Evolutionary conservation across 1,140 invertebrate genomes (phyloP).

Genomic region (Bombus waltoni): DNA sequence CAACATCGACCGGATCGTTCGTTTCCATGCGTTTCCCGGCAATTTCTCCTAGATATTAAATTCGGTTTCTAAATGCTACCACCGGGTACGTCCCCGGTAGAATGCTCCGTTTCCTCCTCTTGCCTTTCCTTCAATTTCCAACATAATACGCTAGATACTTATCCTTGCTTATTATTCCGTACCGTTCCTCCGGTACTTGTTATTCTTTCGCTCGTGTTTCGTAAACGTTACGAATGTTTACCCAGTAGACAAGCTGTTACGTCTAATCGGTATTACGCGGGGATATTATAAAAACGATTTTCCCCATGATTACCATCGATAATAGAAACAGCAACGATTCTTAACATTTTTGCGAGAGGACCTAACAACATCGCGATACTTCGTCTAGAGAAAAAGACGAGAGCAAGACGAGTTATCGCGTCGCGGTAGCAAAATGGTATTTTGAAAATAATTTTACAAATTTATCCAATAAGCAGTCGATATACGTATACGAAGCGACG

Average conservation of each 20-base stretch:
- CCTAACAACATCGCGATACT: too few relatives aligned
- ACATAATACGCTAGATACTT: neutral
- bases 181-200: too few relatives aligned
- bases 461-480: too few relatives aligned
- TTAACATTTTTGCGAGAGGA: neutral
- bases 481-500: neutral
- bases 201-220: neutral
- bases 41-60: constrained; percentile 66
- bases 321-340: neutral
- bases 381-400: too few relatives aligned
- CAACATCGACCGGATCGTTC: constrained; percentile 66
- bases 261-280: too few relatives aligned
- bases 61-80: constrained; percentile 67
- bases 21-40: constrained; percentile 66
- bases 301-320: neutral
- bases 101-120: constrained; percentile 9
- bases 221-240: neutral
- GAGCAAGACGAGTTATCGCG: too few relatives aligned
- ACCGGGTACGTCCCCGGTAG: constrained; percentile 31
- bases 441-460: too few relatives aligned
- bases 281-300: neutral
- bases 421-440: too few relatives aligned
- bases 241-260: too few relatives aligned
- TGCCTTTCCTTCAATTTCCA: neutral
- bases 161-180: neutral